Conservation (phyloP, 1,140 invertebrate genomes). For the Drosophila sproati region DNA sequence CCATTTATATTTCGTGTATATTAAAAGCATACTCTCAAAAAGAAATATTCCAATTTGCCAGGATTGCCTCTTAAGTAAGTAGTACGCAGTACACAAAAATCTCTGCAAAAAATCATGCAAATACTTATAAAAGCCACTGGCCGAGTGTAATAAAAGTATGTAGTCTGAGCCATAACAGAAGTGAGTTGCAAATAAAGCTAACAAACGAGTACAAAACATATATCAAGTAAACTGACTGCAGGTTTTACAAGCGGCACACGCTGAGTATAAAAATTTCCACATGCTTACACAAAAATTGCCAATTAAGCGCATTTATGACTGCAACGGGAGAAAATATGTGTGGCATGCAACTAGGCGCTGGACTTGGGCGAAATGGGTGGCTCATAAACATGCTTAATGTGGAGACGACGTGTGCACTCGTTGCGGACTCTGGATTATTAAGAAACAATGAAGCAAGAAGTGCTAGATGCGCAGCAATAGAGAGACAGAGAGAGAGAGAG, state of each 20-base stretch:
- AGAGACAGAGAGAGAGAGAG: background rate
- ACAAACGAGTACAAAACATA: background rate
- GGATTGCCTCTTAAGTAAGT: too few relatives aligned
- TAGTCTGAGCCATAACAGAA: constrained; percentile 11
- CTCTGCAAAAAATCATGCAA: background rate
- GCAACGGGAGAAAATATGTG: constrained; percentile 58
- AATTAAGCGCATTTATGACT: constrained; percentile 82
- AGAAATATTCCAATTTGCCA: too few relatives aligned
- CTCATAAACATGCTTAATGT: constrained; percentile 75
- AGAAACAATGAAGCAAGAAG: constrained; percentile 70
- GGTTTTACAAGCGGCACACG: constrained; percentile 25
- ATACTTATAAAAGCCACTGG: constrained; percentile 1
- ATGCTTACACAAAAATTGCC: constrained; percentile 76
- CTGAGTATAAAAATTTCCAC: constrained; percentile 65
- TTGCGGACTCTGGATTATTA: constrained; percentile 65
- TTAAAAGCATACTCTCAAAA: too few relatives aligned
- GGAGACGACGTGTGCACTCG: constrained; percentile 70
- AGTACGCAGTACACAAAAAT: background rate
- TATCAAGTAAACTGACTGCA: constrained; percentile 27
- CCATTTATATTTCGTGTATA: too few relatives aligned
- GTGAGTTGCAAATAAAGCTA: constrained; percentile 1
- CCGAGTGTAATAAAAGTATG: constrained; percentile 22
- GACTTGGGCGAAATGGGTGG: constrained; percentile 10
- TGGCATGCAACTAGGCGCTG: constrained; percentile 56
- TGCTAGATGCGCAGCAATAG: too few relatives aligned